Base-by-base conservation (phyloP, 2,113 vertebrate species). In the Xiphorhynchus elegans region DNA sequence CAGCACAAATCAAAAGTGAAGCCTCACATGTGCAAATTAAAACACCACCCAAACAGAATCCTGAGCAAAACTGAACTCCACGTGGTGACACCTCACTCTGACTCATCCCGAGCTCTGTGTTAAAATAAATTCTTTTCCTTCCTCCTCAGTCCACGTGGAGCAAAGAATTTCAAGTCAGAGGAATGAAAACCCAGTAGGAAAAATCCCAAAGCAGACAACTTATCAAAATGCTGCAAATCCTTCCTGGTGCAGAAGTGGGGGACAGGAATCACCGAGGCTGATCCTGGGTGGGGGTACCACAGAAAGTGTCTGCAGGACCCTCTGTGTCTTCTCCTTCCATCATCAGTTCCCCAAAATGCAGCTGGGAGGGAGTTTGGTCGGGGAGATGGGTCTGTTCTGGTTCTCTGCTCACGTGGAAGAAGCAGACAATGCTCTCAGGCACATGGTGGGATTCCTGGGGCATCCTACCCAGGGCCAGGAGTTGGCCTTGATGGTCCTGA, bases 341-440 rank as follows among this genome's bases (percentile, higher is more conserved):
- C 49, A 46, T 62, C 84, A 49, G 21, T 37, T 92, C 64, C 60
- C n/a, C 46, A 86, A 88, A 59, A 40, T 9, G 9, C 56, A 37
- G 24, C 44, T 93, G 76, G 82, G 59, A 87, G 53, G 9, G 28
- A 53, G 18, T 47, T 93, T 42, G 58, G 39, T 52, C 19, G 7
- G 58, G 64, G 37, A 82, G 91, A 75, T 58, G 74, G 85, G 74
- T 52, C 44, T 94, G 91, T 85, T 81, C 89, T 96, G 50, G 74
- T 37, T 68, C 44, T 84, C 72, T 68, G 10, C 40, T 63, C 28
- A 31, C 74, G 23, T 29, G 86, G 83, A 89, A 44, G 44, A 44
- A 44, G 44, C 17, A 18, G 44, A 44, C 16, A 44, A 44, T 18
- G 17, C 44, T 17, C 44, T 44, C 44, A 44, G 44, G 44, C 44